These are phyloP conservation scores for Isoperla grammatica DNA, from an alignment of 2,888 invertebrate species.

Conservation along the genomic window DNA sequence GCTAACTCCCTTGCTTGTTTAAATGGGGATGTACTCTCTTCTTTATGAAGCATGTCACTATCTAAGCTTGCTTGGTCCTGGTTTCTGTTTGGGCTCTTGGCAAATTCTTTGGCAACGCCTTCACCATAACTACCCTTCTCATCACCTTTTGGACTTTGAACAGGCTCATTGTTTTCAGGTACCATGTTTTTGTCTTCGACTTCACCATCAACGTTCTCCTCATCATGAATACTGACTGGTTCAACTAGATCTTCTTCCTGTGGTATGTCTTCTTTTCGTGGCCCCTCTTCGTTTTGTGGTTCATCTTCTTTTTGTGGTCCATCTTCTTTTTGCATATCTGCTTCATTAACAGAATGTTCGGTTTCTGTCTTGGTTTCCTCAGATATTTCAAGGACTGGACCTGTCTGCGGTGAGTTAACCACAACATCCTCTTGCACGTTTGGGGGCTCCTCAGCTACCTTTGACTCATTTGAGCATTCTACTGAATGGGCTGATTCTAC, in stretches of 20 bases:
- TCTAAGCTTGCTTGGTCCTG: not conserved
- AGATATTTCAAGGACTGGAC: too few relatives aligned
- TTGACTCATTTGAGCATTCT: slow-evolving; percentile 26
- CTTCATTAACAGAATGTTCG: slow-evolving; percentile 45
- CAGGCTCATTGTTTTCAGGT: not conserved
- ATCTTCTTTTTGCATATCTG: slow-evolving; percentile 34
- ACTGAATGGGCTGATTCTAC: slow-evolving; percentile 20
- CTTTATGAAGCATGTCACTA: not conserved
- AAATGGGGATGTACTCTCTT: slow-evolving; percentile 7
- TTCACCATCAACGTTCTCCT: not conserved
- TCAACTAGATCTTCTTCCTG: too few relatives aligned
- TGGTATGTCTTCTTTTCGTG: too few relatives aligned
- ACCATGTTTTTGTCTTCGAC: slow-evolving; percentile 38
- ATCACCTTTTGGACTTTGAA: not conserved
- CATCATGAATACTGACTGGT: not conserved
- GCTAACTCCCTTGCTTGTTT: slow-evolving; percentile 12
- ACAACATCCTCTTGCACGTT: slow-evolving; percentile 35
- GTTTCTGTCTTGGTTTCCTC: slow-evolving; percentile 45
- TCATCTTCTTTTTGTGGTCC: too few relatives aligned
- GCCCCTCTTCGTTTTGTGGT: slow-evolving; percentile 42
- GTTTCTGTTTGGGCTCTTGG: not conserved
- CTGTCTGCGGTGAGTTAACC: slow-evolving; percentile 37
- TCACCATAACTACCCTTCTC: not conserved
- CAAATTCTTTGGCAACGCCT: not conserved
- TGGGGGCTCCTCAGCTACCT: slow-evolving; percentile 23